Conservation (phyloP, 2,113 vertebrate genomes). For the Cynopterus brachyotis region DNA sequence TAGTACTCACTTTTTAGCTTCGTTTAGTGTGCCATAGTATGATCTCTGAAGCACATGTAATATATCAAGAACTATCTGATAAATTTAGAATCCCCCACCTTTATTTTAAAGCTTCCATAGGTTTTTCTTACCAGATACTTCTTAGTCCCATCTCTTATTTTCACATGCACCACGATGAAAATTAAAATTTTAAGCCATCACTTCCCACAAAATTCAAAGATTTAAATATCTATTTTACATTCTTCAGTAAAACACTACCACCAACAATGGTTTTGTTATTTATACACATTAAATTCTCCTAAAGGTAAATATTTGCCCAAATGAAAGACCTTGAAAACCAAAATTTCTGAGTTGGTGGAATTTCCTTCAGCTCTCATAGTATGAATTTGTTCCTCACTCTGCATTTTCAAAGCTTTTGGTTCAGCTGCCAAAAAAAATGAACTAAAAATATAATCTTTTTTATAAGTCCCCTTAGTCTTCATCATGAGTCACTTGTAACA, state of each 20-base stretch:
- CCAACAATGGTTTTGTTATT: not conserved
- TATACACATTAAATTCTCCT: not conserved
- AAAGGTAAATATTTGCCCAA: slow-evolving; percentile 2
- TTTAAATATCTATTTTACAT: not conserved
- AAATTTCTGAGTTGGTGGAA: slow-evolving; percentile 20
- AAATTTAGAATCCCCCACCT: not conserved
- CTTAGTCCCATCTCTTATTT: not conserved
- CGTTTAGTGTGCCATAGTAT: not conserved
- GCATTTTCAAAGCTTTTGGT: slow-evolving; percentile 50
- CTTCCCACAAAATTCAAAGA: not conserved
- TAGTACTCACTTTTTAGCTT: not conserved
- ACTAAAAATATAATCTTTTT: slow-evolving; percentile 52
- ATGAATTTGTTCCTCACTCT: slow-evolving; percentile 36
- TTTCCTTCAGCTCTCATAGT: not conserved
- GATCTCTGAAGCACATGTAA: not conserved
- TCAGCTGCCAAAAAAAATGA: slow-evolving; percentile 25
- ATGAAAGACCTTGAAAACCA: not conserved
- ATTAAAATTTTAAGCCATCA: slow-evolving; percentile 6
- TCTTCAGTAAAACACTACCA: not conserved
- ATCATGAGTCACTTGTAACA: slow-evolving; percentile 51
- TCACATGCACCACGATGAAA: not conserved
- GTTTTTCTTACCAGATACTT: not conserved
- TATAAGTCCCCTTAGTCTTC: not conserved
- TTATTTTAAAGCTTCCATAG: too few relatives aligned
- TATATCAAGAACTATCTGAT: not conserved